Evolutionary conservation across 30 jellyfish, hydroid and myxozoan genomes (phyloP).

Genomic region (Turritopsis rubra): DNA sequence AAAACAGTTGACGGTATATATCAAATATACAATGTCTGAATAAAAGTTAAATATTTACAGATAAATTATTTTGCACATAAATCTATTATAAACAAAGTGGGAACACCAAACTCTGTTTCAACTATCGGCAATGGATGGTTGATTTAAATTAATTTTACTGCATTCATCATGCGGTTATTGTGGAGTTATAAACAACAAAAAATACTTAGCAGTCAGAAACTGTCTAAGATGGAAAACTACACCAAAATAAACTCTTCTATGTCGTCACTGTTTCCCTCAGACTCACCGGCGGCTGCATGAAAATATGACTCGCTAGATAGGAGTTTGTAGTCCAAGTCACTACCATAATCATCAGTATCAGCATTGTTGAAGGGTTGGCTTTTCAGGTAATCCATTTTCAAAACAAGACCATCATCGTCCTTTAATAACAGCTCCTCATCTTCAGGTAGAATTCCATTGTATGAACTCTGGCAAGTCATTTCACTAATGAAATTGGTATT

Average conservation of each 20-base stretch:
- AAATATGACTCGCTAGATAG: background rate
- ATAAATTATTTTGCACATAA: background rate
- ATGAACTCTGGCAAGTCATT: background rate
- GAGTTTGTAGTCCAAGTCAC: background rate
- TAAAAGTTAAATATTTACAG: background rate
- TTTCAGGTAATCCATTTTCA: background rate
- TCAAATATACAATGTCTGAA: background rate
- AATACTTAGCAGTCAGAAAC: background rate
- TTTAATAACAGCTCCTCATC: background rate
- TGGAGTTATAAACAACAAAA: no score
- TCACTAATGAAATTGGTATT: background rate
- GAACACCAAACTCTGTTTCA: background rate
- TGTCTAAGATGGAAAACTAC: background rate
- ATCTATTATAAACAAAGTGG: background rate
- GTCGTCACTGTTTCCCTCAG: background rate
- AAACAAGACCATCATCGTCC: background rate
- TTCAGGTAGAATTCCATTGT: background rate
- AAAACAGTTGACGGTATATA: background rate
- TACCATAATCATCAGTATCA: background rate
- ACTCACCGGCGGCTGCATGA: background rate
- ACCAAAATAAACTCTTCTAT: background rate
- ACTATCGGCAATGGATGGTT: background rate
- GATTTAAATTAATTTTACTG: background rate
- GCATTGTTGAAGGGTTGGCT: background rate
- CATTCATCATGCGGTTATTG: background rate